Conservation (phyloP, 1,140 invertebrate genomes). For the Hetaerina americana region DNA sequence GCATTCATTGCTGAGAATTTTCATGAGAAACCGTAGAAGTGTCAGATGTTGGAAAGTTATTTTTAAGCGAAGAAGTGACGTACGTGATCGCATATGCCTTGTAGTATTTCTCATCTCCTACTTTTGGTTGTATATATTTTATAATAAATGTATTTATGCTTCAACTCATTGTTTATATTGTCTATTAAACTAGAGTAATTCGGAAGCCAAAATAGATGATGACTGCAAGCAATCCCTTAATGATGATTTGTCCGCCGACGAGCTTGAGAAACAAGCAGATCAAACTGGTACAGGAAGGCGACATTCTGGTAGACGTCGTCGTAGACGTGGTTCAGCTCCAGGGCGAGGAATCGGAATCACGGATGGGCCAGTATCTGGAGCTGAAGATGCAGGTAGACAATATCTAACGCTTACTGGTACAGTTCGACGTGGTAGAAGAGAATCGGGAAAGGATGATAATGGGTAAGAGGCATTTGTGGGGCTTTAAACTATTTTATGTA, state of each 20-base stretch:
- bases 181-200: too few species aligned
- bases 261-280: neutral
- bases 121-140: neutral
- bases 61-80: too few species aligned
- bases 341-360: neutral
- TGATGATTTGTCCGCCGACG: neutral
- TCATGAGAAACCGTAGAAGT: too few species aligned
- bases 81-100: too few species aligned
- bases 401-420: neutral
- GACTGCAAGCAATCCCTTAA: neutral
- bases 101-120: neutral
- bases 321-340: neutral
- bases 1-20: too few species aligned
- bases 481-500: too few species aligned
- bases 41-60: too few species aligned
- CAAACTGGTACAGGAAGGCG: neutral
- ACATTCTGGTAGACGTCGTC: neutral
- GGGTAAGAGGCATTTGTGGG: neutral
- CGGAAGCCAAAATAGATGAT: neutral
- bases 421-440: neutral
- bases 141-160: neutral
- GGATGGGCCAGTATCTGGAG: neutral
- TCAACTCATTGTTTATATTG: too few species aligned
- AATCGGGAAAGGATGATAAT: neutral
- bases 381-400: neutral